These are phyloP conservation scores for Drosophila busckii DNA, from an alignment of 1,140 invertebrate genomes.

Conservation along the genomic window DNA sequence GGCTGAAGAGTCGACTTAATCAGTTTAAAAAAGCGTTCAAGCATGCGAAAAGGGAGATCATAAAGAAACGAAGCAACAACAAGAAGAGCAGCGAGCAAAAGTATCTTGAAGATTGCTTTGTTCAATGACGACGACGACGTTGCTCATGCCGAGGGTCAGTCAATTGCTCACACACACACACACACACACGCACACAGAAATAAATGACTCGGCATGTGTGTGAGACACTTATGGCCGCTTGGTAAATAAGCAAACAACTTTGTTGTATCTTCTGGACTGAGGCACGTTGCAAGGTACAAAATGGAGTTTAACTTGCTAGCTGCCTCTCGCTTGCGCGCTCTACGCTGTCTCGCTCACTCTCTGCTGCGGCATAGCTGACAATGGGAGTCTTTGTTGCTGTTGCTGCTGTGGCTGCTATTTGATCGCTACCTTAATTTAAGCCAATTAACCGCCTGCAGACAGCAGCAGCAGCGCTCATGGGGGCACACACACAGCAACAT, in stretches of 20 bases:
- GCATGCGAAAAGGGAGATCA: constrained; percentile 61
- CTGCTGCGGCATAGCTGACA: constrained; percentile 15
- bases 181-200: constrained; percentile 1
- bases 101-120: constrained; percentile 66
- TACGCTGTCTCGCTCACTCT: background rate
- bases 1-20: constrained; percentile 73
- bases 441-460: constrained; percentile 75
- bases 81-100: constrained; percentile 9
- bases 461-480: constrained; percentile 25
- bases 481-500: constrained; percentile 21
- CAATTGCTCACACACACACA: constrained; percentile 44
- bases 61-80: constrained; percentile 17
- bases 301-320: too few species aligned
- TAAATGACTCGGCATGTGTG: constrained; percentile 28
- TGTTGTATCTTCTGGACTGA: constrained; percentile 51
- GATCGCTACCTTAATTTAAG: constrained; percentile 79
- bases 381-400: constrained; percentile 55
- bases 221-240: constrained; percentile 47
- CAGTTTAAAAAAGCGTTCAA: constrained; percentile 75
- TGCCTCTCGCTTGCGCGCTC: constrained; percentile 8
- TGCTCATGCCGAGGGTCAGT: constrained; percentile 58
- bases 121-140: constrained; percentile 43
- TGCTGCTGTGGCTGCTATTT: constrained; percentile 44
- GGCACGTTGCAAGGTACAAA: constrained; percentile 53
- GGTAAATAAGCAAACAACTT: constrained; percentile 52